Conservation (phyloP, 2,888 invertebrate genomes). For the Heterodera filipjevi region DNA sequence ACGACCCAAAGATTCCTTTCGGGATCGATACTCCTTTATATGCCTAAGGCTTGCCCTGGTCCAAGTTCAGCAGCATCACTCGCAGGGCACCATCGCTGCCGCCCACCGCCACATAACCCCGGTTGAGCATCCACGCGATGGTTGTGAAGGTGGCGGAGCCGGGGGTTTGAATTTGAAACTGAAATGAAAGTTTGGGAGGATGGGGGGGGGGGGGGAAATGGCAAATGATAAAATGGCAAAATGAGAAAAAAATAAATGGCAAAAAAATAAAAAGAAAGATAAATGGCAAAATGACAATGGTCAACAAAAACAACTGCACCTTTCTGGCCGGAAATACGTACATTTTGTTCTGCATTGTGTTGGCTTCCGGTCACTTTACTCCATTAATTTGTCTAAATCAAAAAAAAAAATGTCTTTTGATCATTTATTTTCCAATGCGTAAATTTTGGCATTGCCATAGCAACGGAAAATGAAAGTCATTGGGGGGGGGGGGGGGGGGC, state of each 20-base stretch:
- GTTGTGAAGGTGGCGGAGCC: conserved; percentile 29
- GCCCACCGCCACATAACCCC: conserved; percentile 94
- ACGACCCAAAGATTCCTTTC: too few relatives aligned
- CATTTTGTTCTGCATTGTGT: conserved; percentile 24
- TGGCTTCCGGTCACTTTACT: neutral
- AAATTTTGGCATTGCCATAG: neutral
- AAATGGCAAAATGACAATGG: too few relatives aligned
- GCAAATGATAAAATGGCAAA: neutral
- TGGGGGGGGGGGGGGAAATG: neutral
- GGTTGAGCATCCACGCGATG: conserved; percentile 91
- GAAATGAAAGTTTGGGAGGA: neutral
- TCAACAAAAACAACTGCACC: conserved; percentile 12
- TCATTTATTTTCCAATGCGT: neutral
- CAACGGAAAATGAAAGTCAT: neutral
- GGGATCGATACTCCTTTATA: too few relatives aligned
- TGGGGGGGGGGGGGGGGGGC: neutral
- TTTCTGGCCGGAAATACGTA: conserved; percentile 37
- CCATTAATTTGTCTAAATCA: neutral
- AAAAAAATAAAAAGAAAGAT: too few relatives aligned
- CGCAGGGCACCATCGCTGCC: conserved; percentile 93
- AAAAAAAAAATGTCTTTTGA: neutral
- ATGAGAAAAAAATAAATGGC: neutral
- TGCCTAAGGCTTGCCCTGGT: conserved; percentile 26
- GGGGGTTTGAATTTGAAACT: conserved; percentile 36
- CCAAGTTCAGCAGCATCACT: conserved; percentile 78